Base-by-base conservation (phyloP, 1,140 invertebrate species). In the Scylla paramamosain region DNA sequence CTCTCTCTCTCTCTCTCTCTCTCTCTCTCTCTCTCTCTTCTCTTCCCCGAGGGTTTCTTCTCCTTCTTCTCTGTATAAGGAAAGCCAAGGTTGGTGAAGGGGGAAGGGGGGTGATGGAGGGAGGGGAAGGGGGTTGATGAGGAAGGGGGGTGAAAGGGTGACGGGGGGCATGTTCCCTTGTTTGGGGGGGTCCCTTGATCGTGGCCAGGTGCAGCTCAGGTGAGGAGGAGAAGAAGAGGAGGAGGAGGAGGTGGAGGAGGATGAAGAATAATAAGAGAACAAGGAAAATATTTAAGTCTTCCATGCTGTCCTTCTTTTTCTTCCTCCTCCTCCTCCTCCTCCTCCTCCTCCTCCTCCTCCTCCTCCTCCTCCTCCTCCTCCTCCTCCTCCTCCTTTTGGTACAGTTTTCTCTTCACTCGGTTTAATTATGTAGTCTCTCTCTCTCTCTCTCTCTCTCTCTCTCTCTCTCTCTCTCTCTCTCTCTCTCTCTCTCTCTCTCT, bases 61-160 rank as follows among this genome's bases (percentile, higher is more conserved):
- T 98, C 98, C 97, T 97, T 98, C 98, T 98, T 97, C 98, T 98
- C 96, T 98, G 98, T 77, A 98, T 98, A 82, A 99, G 98, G 86
- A 98, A 97, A 99, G 31, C 98, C 98, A 97, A 98, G 98, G 0
- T 98, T 98, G 39, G 6, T 39, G 39, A 6, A 6, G 39, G 39
- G 39, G 6, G 39, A 6, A 39, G 1, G 39, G 39, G 39, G 39
- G 39, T 39, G 39, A 39, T 39, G 39, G 39, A 2, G 39, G 98
- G 45, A 99, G 98, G 96, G 99, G 99, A 96, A 99, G 98, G 2
- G 98, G 98, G 96, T 99, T 99, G 0, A 98, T 98, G 98, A 98
- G 99, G 96, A 98, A 98, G 46, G 98, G 98, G 0, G 98, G 98
- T 93, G 98, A 97, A 96, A 98, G 98, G 96, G 98, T 97, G 96